Conservation (phyloP, 1,140 invertebrate genomes). For the Drosophila sulfurigaster region DNA sequence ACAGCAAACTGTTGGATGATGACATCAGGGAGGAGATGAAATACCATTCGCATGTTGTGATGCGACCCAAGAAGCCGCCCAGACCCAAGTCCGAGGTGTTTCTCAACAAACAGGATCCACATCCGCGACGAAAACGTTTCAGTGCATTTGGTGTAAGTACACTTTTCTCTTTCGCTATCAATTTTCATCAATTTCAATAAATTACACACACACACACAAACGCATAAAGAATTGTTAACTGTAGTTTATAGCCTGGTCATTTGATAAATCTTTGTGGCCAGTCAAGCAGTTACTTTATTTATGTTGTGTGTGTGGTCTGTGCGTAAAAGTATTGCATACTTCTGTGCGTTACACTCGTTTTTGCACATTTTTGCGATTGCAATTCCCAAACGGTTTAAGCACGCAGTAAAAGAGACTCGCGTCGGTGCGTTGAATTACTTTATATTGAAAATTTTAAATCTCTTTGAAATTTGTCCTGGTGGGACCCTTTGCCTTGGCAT, state of each 20-base stretch:
- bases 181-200: constrained; percentile 32
- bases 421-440: fast-evolving
- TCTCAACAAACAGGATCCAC: constrained; percentile 88
- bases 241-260: constrained; percentile 41
- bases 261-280: constrained; percentile 36
- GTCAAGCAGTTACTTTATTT: constrained; percentile 17
- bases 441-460: constrained; percentile 74
- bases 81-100: constrained; percentile 95
- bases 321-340: constrained; percentile 54
- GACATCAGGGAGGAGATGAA: constrained; percentile 91
- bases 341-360: not conserved
- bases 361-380: constrained; percentile 1
- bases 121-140: constrained; percentile 92
- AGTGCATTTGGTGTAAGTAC: constrained; percentile 95
- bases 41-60: constrained; percentile 90
- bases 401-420: not conserved
- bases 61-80: constrained; percentile 94
- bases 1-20: constrained; percentile 94
- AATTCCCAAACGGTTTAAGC: constrained; percentile 66
- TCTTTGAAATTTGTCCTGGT: constrained; percentile 83
- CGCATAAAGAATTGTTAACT: constrained; percentile 11
- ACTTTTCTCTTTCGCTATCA: constrained; percentile 14
- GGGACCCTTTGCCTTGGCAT: constrained; percentile 77
- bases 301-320: not conserved
- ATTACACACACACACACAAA: constrained; percentile 17